These are phyloP conservation scores for Epicauta chinensis DNA, from an alignment of 1,140 invertebrate genomes.

Conservation along the genomic window DNA sequence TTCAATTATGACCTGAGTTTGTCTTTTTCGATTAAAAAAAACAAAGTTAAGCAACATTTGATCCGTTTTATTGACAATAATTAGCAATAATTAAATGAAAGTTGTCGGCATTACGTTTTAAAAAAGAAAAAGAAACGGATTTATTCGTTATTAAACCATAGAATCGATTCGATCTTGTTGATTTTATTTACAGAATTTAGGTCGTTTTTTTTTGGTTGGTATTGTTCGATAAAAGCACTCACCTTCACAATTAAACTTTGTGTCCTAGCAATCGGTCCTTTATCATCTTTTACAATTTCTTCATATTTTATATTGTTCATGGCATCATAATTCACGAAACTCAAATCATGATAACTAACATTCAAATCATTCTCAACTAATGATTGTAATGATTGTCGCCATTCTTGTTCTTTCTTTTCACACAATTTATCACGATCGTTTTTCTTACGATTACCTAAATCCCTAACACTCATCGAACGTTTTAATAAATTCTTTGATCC, in stretches of 20 bases:
- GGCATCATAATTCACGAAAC: conserved; percentile 40
- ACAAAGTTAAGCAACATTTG: too few species aligned
- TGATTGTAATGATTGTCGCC: conserved; percentile 37
- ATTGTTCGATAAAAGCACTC: conserved; percentile 15
- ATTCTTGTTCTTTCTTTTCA: conserved; percentile 34
- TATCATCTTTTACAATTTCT: conserved; percentile 4
- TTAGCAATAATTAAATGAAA: too few species aligned
- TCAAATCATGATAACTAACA: conserved; percentile 41
- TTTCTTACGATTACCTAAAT: conserved; percentile 27
- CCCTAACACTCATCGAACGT: conserved; percentile 36
- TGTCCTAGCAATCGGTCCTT: conserved; percentile 26
- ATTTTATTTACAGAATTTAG: too few species aligned
- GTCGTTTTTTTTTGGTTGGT: neutral
- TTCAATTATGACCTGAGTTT: too few species aligned
- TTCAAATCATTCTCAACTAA: conserved; percentile 38
- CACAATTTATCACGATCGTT: conserved; percentile 19
- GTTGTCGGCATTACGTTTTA: too few species aligned
- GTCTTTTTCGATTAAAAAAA: too few species aligned
- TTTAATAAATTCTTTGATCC: conserved; percentile 31
- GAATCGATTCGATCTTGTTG: too few species aligned
- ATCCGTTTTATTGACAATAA: too few species aligned
- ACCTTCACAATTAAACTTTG: conserved; percentile 37
- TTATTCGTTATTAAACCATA: too few species aligned
- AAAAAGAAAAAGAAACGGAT: too few species aligned
- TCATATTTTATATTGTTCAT: conserved; percentile 33